These are phyloP conservation scores for Torymus texanus DNA, from an alignment of 2,888 invertebrate species.

Conservation along the genomic window DNA sequence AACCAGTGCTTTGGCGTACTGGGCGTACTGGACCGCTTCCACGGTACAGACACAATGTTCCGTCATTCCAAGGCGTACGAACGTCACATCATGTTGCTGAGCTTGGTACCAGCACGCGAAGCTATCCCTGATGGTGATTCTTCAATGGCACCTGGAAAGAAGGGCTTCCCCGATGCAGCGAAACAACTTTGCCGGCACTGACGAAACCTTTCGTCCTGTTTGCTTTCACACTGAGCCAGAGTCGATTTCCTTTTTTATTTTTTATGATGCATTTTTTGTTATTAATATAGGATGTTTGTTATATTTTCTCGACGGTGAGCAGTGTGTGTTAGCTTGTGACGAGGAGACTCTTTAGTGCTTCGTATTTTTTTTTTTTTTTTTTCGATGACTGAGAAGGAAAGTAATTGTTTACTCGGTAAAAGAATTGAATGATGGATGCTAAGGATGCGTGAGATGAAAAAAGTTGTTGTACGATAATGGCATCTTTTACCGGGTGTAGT, in stretches of 20 bases:
- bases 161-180: slow-evolving; percentile 25
- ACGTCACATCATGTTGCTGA: slow-evolving; percentile 84
- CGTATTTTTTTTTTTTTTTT: no score
- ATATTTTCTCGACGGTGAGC: no score
- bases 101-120: slow-evolving; percentile 81
- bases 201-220: slow-evolving; percentile 11
- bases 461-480: no score
- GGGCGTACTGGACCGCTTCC: slow-evolving; percentile 87
- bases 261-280: neutral
- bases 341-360: no score
- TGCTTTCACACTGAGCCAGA: neutral
- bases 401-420: no score
- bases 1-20: slow-evolving; percentile 90
- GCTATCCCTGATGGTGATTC: slow-evolving; percentile 79
- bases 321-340: no score
- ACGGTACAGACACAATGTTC: slow-evolving; percentile 88
- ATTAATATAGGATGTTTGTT: no score
- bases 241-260: neutral
- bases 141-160: neutral
- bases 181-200: slow-evolving; percentile 44
- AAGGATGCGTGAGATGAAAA: no score
- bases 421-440: no score
- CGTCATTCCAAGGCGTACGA: slow-evolving; percentile 83
- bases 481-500: no score
- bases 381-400: no score